These are phyloP conservation scores for Monodelphis domestica DNA, from an alignment of 2,797 vertebrate genomes.

Conservation along the genomic window DNA sequence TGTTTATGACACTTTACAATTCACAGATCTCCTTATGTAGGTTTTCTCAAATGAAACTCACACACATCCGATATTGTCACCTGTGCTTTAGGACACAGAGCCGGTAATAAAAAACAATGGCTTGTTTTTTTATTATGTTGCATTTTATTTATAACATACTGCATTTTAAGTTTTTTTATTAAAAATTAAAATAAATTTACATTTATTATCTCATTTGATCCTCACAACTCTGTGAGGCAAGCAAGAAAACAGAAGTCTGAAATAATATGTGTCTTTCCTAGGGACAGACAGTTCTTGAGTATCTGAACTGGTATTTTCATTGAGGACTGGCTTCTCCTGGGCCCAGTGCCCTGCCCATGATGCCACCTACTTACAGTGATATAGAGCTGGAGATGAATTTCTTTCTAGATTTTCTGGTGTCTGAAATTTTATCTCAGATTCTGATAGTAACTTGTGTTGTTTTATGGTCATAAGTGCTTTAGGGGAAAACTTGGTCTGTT, in stretches of 20 bases:
- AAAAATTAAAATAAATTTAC: background rate
- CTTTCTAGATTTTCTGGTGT: constrained; percentile 54
- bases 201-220: background rate
- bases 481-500: constrained; percentile 68
- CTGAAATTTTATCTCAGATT: constrained; percentile 61
- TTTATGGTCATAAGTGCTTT: constrained; percentile 2
- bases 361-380: constrained; percentile 40
- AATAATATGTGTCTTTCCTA: background rate
- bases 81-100: background rate
- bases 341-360: constrained; percentile 4
- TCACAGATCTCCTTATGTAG: background rate
- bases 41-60: background rate
- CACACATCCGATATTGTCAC: background rate
- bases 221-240: background rate
- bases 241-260: background rate
- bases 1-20: background rate
- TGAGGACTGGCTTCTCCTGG: background rate
- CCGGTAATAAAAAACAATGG: background rate
- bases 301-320: background rate
- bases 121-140: too few species aligned
- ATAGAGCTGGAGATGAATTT: constrained; percentile 8
- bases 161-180: too few species aligned
- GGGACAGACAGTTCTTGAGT: background rate
- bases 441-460: constrained; percentile 64
- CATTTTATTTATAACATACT: too few species aligned